A percentile compares a stretch with the other conserved stretches of the same genome.
phyloP scores from a whole-genome alignment of 2,797 vertebrate genomes.

The Clarias platycephalus region DNA sequence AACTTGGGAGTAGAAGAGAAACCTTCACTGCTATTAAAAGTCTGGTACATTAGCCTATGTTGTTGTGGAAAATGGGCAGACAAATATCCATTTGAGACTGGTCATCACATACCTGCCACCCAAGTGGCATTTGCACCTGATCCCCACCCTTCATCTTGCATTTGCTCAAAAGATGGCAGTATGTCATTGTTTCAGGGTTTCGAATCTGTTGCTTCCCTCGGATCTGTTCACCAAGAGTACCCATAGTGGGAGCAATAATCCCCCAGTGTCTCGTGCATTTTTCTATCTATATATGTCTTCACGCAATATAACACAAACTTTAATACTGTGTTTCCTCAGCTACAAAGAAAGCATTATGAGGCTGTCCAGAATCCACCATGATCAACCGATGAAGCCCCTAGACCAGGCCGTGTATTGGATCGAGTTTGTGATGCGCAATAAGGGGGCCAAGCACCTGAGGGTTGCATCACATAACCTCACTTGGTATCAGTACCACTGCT shows the following conservation, averaged over 20 bases:
- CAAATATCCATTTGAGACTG: too few relatives aligned
- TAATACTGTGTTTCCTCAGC: constrained; percentile 50
- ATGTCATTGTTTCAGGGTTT: too few relatives aligned
- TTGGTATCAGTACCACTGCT: constrained; percentile 72
- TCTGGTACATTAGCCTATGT: background rate
- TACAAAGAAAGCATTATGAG: constrained; percentile 71
- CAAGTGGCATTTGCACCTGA: too few relatives aligned
- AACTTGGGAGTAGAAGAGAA: too few relatives aligned
- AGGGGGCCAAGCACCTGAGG: constrained; percentile 71
- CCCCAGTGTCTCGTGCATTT: background rate
- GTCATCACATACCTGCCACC: too few relatives aligned
- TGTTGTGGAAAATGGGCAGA: background rate
- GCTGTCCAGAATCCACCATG: constrained; percentile 70
- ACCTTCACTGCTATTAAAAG: background rate
- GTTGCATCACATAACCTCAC: constrained; percentile 67
- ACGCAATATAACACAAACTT: background rate
- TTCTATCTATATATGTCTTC: background rate
- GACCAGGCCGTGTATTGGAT: constrained; percentile 73
- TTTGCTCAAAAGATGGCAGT: too few relatives aligned
- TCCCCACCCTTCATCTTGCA: too few relatives aligned
- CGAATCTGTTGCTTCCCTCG: too few relatives aligned
- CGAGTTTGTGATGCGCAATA: constrained; percentile 75
- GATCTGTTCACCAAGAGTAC: too few relatives aligned
- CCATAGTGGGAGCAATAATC: too few relatives aligned
- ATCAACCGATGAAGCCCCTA: constrained; percentile 70